Conservation (phyloP, 2,797 vertebrate species). For the Ambastaia sidthimunki region DNA sequence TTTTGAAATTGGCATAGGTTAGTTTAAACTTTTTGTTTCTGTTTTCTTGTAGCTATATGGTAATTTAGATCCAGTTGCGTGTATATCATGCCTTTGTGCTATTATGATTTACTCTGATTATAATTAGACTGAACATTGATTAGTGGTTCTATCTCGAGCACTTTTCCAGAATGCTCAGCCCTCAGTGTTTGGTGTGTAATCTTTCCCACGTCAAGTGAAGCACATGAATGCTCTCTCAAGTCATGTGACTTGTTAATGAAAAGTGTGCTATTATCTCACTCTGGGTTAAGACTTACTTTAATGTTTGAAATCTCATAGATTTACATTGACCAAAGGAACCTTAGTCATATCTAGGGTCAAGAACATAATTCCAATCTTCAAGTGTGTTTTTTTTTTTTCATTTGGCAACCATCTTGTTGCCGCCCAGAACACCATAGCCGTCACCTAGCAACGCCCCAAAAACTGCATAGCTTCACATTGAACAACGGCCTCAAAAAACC, state of each 20-base stretch:
- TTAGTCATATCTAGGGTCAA: not conserved
- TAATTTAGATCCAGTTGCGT: not conserved
- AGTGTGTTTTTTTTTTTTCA: not conserved
- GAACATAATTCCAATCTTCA: no score
- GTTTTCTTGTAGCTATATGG: not conserved
- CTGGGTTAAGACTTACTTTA: not conserved
- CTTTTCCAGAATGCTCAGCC: not conserved
- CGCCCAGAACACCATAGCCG: not conserved
- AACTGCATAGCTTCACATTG: not conserved
- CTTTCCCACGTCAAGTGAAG: not conserved
- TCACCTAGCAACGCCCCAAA: not conserved
- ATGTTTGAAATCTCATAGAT: not conserved
- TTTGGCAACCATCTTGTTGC: not conserved
- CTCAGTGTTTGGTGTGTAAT: not conserved
- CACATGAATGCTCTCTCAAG: not conserved
- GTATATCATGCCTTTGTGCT: not conserved
- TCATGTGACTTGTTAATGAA: not conserved
- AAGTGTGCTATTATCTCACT: not conserved
- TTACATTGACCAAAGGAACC: not conserved
- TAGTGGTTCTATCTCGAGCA: not conserved
- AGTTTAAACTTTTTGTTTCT: not conserved
- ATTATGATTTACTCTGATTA: not conserved
- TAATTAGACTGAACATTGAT: not conserved
- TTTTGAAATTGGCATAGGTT: constrained; percentile 11
- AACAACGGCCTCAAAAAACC: not conserved